Conservation (phyloP, 2,888 invertebrate species). For the Meteorus colon region DNA sequence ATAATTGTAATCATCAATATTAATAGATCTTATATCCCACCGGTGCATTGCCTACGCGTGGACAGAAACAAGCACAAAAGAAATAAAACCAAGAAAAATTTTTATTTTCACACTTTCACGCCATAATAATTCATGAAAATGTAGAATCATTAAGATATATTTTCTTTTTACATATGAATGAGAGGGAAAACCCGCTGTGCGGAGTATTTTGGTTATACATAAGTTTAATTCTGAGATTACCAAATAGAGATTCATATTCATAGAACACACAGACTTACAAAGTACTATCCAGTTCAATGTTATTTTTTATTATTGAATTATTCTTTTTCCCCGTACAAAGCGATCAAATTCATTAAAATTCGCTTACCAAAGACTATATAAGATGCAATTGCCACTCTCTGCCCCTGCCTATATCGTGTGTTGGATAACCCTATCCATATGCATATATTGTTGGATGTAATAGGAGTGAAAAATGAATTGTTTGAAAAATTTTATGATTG, state of each 20-base stretch:
- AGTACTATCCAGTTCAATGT: background rate
- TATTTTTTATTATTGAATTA: background rate
- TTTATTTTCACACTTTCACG: conserved; percentile 14
- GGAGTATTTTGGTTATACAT: background rate
- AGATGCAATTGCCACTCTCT: background rate
- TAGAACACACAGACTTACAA: background rate
- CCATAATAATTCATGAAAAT: background rate
- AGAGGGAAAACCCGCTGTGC: background rate
- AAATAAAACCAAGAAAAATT: background rate
- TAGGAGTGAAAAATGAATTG: background rate
- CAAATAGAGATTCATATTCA: background rate
- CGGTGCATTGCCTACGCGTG: conserved; percentile 5
- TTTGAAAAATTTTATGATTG: background rate
- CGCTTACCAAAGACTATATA: conserved; percentile 21
- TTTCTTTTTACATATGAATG: background rate
- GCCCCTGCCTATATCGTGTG: background rate
- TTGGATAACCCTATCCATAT: background rate
- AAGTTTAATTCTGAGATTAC: background rate
- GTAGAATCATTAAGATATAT: background rate
- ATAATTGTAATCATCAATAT: background rate
- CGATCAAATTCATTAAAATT: background rate
- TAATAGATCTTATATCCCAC: background rate
- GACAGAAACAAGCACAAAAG: background rate
- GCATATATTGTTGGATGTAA: background rate
- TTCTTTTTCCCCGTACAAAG: background rate